Evolutionary conservation across 2,113 vertebrate species (phyloP), one percentile per base, ranked within the genome.

Genomic region (Origma solitaria): DNA sequence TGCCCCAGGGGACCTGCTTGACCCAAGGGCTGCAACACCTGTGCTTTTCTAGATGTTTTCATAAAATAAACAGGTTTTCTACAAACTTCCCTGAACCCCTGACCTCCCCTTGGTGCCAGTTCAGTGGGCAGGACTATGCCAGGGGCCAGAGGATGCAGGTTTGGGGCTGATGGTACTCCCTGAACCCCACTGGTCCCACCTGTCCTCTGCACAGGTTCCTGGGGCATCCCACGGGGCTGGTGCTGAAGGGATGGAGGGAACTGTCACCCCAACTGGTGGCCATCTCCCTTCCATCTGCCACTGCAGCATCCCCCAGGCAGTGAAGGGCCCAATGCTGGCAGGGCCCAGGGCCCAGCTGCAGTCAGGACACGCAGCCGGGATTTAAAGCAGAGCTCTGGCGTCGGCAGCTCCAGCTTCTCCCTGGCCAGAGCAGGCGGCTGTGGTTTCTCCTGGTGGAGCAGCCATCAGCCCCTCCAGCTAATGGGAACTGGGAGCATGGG

Each of bases 21-120:
- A 79, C 22, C 57, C 5, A 0, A 37, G 51, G 62, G 71, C 71
- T 57, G 45, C 16, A 11, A 10, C 0, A 1, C 11, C 65, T 79
- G 35, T 15, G 49, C 47, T 81, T 81, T 82, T 79, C 90, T 90
- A 90, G 53, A 57, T 23, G 38, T 77, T 88, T 75, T 95, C 91
- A 9, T 89, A 87, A 61, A 94, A 91, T 69, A 92, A 94, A 97
- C n/a, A 30, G 62, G 35, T 54, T 92, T 96, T 94, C 88, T 96
- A 96, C 47, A 57, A 28, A 54, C 49, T 25, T 0, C 16, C 37
- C 40, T 19, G 28, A 2, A 3, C 2, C 14, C n/a, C 20, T 37
- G 25, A n/a, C 38, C 9, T 35, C 47, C 40, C 27, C 30, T 37
- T 15, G 24, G 33, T 38, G 19, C 40, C 71, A 14, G 35, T 44